phyloP scores from a whole-genome alignment of 1,140 invertebrate genomes.

The Condylostylus longicornis region DNA sequence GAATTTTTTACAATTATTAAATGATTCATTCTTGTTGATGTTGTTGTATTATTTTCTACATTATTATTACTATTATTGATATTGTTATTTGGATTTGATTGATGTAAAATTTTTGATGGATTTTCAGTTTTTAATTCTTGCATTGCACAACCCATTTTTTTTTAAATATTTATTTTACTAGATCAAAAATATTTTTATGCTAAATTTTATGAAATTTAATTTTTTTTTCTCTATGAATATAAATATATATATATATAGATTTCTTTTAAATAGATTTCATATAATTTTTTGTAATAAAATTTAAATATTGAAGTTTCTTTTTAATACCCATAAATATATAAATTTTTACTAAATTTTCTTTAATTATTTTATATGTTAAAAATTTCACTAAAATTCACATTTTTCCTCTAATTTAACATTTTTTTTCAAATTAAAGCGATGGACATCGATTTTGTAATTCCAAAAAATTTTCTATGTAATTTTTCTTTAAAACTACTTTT shows the following conservation, averaged over 20 bases:
- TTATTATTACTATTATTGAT: neutral
- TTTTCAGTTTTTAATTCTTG: conserved; percentile 15
- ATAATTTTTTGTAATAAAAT: conserved; percentile 1
- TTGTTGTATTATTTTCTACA: too few relatives aligned
- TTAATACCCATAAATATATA: conserved; percentile 2
- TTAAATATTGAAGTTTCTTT: conserved; percentile 3
- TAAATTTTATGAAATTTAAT: conserved; percentile 9
- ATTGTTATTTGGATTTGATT: neutral
- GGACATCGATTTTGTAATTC: too few relatives aligned
- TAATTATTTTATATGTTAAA: too few relatives aligned
- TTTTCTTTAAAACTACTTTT: too few relatives aligned
- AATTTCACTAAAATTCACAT: too few relatives aligned
- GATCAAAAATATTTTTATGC: conserved; percentile 23
- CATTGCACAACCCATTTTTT: conserved; percentile 32
- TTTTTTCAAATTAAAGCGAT: too few relatives aligned
- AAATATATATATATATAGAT: too few relatives aligned
- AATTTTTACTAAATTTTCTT: conserved; percentile 19
- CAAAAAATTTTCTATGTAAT: too few relatives aligned
- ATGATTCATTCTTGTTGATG: neutral
- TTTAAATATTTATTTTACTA: conserved; percentile 8
- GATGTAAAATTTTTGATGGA: neutral
- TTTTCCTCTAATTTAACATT: too few relatives aligned
- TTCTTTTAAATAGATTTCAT: neutral
- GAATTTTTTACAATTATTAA: too few relatives aligned
- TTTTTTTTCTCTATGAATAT: conserved; percentile 4